Evolutionary conservation across 2,888 invertebrate genomes (phyloP).

Genomic region (Rhingia campestris): DNA sequence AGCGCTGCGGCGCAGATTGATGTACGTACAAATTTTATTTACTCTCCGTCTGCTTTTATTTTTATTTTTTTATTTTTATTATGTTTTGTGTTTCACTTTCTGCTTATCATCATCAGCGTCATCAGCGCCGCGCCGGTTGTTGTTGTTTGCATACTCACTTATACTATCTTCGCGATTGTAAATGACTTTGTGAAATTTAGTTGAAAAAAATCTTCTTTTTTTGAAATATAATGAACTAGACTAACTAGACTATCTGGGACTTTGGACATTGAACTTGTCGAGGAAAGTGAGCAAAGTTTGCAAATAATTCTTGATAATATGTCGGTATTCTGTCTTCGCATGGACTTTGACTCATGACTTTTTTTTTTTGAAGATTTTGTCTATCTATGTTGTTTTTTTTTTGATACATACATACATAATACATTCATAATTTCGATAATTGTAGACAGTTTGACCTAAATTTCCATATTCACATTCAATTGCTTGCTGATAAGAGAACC

Average conservation of each 20-base stretch:
- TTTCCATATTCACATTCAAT: background rate
- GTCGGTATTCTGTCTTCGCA: background rate
- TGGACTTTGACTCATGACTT: background rate
- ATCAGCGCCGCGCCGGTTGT: background rate
- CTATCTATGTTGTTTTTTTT: background rate
- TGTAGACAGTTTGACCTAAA: background rate
- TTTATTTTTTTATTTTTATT: constrained; percentile 23
- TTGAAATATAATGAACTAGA: constrained; percentile 13
- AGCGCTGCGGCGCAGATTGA: constrained; percentile 26
- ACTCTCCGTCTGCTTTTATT: constrained; percentile 21
- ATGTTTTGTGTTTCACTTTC: constrained; percentile 41
- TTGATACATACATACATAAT: background rate
- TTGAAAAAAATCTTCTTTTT: constrained; percentile 2
- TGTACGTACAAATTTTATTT: constrained; percentile 20
- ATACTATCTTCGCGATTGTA: constrained; percentile 4
- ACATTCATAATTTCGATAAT: background rate
- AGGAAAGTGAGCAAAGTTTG: constrained; percentile 17
- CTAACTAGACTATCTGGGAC: constrained; percentile 29
- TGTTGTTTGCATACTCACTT: background rate
- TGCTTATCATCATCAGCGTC: constrained; percentile 29
- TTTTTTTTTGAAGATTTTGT: background rate
- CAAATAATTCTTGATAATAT: background rate
- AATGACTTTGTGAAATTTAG: constrained; percentile 20
- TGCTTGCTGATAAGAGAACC: too few relatives aligned
- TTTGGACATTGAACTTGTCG: constrained; percentile 53